Conservation (phyloP, 2,113 vertebrate species). For the Microtus richardsoni region DNA sequence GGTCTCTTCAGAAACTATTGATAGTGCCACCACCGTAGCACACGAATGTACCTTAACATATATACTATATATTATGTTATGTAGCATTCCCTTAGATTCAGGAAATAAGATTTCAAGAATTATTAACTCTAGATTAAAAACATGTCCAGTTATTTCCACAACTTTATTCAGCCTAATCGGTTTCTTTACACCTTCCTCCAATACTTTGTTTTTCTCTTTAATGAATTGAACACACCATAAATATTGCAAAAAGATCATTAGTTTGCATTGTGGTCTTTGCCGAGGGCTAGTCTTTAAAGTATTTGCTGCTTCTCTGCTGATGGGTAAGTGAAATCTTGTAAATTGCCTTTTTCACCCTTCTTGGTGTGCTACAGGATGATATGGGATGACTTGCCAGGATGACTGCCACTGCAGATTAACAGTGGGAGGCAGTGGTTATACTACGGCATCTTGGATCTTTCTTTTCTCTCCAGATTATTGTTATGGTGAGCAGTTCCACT, state of each 20-base stretch:
- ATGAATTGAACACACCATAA: conserved; percentile 45
- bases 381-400: neutral
- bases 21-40: neutral
- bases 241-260: conserved; percentile 48
- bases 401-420: neutral
- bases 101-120: conserved; percentile 22
- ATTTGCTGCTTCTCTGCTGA: conserved; percentile 39
- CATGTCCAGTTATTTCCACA: neutral
- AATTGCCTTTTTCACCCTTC: conserved; percentile 52
- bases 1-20: neutral
- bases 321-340: conserved; percentile 21
- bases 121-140: conserved; percentile 2
- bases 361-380: neutral
- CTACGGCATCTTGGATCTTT: neutral
- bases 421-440: neutral
- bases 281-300: conserved; percentile 49
- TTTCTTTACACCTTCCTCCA: conserved; percentile 48
- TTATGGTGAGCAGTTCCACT: neutral
- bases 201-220: neutral
- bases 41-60: neutral
- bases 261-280: conserved; percentile 45
- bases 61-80: neutral
- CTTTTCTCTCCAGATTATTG: neutral
- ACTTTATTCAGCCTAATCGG: conserved; percentile 8
- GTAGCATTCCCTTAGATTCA: neutral